Base-by-base conservation (phyloP, 2,888 invertebrate genomes). In the Hedychridium roseum region DNA sequence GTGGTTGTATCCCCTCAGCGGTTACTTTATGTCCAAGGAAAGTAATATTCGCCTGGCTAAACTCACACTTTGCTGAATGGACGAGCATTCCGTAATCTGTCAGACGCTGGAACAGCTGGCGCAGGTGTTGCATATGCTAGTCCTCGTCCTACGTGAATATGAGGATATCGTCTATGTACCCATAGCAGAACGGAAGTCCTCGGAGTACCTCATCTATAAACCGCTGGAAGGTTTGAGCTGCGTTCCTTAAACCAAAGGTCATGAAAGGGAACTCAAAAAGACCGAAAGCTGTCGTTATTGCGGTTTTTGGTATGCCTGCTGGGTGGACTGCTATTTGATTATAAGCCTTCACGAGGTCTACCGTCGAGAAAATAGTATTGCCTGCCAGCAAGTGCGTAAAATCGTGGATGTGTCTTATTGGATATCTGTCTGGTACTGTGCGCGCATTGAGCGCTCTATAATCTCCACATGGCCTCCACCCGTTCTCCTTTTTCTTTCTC, bases 251-350 rank as follows among this genome's bases (percentile, higher is more conserved):
- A 6, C 30, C 30, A 7, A 39, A 39, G 2, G 30, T n/a, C 39
- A 43, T 31, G n/a, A n/a, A n/a, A n/a, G n/a, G n/a, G n/a, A n/a
- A n/a, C n/a, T n/a, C n/a, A n/a, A n/a, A n/a, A n/a, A 70, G 42
- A 0, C 73, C 71, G 39, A 71, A 71, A 0, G 70, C 69, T 7
- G 67, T 72, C 2, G 43, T 62, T 3, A 68, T 60, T 0, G 65
- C 71, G 0, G 71, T 70, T 39, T 75, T 73, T 1, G 26, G 39
- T 3, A 68, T 50, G 47, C 71, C 66, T 1, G 48, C 60, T 3
- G 57, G 43, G 2, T 43, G 50, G 2, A 54, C 54, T 1, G 69
- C 68, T 12, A 73, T 66, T 34, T 66, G 69, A 34, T 69, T 47
- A 43, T 57, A 73, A 1, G 66, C 70, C 2, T 49, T 28, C 1